These are phyloP conservation scores for Heteromormyrus szaboi DNA, from an alignment of 2,797 vertebrate genomes.

Conservation along the genomic window DNA sequence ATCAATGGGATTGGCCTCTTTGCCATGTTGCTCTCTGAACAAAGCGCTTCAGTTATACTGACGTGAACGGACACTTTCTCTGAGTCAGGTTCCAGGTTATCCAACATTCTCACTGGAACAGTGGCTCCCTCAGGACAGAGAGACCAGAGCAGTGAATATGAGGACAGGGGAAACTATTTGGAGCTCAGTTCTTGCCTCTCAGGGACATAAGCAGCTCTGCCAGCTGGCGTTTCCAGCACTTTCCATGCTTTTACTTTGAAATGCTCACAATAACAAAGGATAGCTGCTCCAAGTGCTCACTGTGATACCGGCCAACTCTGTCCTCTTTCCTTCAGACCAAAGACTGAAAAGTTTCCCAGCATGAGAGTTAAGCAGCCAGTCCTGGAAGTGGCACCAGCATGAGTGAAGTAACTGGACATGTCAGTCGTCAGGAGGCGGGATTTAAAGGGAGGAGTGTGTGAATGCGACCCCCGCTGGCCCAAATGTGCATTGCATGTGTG, in stretches of 20 bases:
- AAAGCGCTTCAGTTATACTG: background rate
- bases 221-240: background rate
- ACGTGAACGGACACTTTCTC: background rate
- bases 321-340: background rate
- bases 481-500: background rate
- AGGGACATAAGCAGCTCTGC: background rate
- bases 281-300: background rate
- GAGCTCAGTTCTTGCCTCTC: background rate
- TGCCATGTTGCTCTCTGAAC: background rate
- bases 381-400: background rate
- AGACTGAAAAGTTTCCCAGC: background rate
- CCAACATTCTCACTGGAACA: background rate
- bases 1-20: background rate
- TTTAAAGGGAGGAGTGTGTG: background rate
- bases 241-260: conserved; percentile 1
- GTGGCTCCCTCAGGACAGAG: background rate
- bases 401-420: background rate
- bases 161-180: conserved; percentile 1
- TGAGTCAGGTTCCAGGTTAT: background rate
- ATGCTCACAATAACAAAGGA: background rate
- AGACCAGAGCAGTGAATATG: background rate
- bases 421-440: background rate
- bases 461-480: background rate
- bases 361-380: background rate
- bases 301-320: background rate